Conservation (phyloP, 2,888 invertebrate species). For the Schizaphis graminum region DNA sequence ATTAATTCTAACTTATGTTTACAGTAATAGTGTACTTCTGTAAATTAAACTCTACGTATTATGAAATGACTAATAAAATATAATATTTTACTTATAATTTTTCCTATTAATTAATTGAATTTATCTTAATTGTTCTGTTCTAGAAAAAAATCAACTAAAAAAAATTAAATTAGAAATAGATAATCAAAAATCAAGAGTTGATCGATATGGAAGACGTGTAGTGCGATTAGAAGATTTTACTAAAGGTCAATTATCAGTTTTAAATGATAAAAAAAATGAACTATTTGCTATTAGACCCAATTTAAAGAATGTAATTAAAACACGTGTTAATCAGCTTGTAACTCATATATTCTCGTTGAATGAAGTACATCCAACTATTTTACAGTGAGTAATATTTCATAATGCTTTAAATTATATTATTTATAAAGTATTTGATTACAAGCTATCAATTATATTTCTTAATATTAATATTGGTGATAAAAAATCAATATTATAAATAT, state of each 20-base stretch:
- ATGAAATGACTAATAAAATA: background rate
- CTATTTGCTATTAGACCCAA: conserved; percentile 72
- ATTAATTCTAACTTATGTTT: background rate
- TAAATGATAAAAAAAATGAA: conserved; percentile 71
- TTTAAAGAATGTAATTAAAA: conserved; percentile 75
- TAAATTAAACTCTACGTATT: background rate
- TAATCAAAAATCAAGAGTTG: conserved; percentile 74
- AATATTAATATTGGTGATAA: background rate
- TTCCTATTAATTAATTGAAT: background rate
- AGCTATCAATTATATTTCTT: background rate
- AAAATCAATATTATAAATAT: background rate
- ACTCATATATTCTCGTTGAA: conserved; percentile 80
- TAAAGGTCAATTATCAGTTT: conserved; percentile 73
- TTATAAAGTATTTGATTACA: conserved; percentile 24
- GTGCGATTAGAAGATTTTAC: conserved; percentile 76
- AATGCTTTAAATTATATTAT: conserved; percentile 9
- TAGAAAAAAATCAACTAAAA: conserved; percentile 71
- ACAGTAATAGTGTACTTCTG: background rate
- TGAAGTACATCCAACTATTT: conserved; percentile 70
- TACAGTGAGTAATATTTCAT: conserved; percentile 69
- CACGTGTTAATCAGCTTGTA: conserved; percentile 77
- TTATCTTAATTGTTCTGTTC: conserved; percentile 7
- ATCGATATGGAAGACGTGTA: conserved; percentile 77
- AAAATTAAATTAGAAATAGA: conserved; percentile 71
- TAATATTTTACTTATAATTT: background rate